These are phyloP conservation scores for Hylaea fasciaria DNA, from an alignment of 2,888 invertebrate species.

Conservation along the genomic window DNA sequence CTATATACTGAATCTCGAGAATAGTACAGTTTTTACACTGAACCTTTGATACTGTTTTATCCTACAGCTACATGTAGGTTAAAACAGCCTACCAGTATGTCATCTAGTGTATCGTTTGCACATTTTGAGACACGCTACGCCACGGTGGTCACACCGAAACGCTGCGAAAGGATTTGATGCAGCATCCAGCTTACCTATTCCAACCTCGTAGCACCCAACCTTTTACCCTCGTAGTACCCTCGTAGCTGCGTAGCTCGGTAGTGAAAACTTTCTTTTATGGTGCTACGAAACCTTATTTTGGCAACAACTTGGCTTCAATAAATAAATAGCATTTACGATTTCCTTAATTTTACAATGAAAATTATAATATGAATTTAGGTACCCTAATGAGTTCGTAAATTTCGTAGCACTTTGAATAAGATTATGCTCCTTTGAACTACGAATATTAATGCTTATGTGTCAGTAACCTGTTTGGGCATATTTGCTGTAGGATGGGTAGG, in stretches of 20 bases:
- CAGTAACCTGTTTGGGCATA: no score
- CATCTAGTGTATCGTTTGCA: slow-evolving; percentile 4
- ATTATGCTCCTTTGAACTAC: neutral
- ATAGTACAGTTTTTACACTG: no score
- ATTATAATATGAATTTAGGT: no score
- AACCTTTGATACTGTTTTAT: slow-evolving; percentile 6
- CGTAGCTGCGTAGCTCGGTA: slow-evolving; percentile 23
- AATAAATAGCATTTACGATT: no score
- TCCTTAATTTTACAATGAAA: no score
- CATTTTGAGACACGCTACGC: slow-evolving; percentile 9
- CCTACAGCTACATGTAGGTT: neutral
- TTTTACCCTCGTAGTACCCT: slow-evolving; percentile 17
- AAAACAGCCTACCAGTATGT: no score
- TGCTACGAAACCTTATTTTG: slow-evolving; percentile 35
- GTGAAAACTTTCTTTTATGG: slow-evolving; percentile 25
- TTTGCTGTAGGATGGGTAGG: no score
- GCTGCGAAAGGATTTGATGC: slow-evolving; percentile 12
- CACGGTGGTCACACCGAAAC: slow-evolving; percentile 12
- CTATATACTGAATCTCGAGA: no score
- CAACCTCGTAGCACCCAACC: slow-evolving; percentile 17
- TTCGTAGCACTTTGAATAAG: neutral
- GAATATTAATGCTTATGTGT: no score
- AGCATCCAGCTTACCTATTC: slow-evolving; percentile 6
- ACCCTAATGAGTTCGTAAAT: no score
- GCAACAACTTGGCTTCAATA: neutral